These are phyloP conservation scores for Pleuronectes platessa DNA, from an alignment of 2,113 vertebrate species.

Conservation along the genomic window DNA sequence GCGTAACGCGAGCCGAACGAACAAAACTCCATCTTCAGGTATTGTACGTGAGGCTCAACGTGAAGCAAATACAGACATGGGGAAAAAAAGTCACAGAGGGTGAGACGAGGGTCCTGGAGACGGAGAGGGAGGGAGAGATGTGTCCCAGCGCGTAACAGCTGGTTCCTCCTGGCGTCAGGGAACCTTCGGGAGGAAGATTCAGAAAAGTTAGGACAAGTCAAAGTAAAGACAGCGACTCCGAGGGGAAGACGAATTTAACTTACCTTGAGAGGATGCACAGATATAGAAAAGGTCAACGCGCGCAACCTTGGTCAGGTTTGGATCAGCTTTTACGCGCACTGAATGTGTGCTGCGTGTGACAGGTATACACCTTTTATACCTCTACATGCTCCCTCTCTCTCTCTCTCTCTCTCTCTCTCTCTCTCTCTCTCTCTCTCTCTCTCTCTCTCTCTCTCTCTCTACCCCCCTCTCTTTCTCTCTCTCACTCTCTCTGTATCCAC, in stretches of 20 bases:
- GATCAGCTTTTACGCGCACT: constrained; percentile 51
- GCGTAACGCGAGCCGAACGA: constrained; percentile 99
- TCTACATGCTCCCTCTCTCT: constrained; percentile 44
- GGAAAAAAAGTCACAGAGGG: constrained; percentile 45
- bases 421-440: no score
- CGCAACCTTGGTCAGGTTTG: not conserved
- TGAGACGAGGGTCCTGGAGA: not conserved
- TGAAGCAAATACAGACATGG: constrained; percentile 92
- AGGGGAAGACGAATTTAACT: not conserved
- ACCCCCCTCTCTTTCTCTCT: constrained; percentile 22
- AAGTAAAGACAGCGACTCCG: not conserved
- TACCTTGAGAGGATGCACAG: constrained; percentile 55
- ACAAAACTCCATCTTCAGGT: constrained; percentile 99
- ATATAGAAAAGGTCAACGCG: not conserved
- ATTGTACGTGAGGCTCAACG: constrained; percentile 99
- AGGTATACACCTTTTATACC: constrained; percentile 85
- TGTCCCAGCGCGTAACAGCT: constrained; percentile 10
- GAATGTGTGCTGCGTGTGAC: constrained; percentile 50
- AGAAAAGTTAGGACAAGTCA: constrained; percentile 49
- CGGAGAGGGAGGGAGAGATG: not conserved
- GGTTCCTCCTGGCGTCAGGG: constrained; percentile 1
- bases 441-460: constrained; percentile 44
- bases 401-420: no score
- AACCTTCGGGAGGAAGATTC: constrained; percentile 30
- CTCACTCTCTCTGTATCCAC: constrained; percentile 50